These are phyloP conservation scores for Leuctra nigra DNA, from an alignment of 2,888 invertebrate genomes.

Conservation along the genomic window DNA sequence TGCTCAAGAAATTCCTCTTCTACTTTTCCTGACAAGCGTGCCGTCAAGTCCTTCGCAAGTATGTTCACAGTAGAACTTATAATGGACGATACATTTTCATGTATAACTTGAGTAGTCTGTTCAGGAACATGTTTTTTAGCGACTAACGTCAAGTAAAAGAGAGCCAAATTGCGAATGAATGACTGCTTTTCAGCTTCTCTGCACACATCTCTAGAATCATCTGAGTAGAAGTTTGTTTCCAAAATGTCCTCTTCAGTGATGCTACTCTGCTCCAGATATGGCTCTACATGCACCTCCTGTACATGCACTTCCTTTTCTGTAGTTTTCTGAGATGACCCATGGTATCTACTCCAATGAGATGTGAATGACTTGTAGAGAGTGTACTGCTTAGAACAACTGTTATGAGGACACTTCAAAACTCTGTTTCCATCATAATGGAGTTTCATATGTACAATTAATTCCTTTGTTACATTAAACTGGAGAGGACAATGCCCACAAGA, in stretches of 20 bases:
- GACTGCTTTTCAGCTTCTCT: background rate
- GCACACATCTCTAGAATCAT: background rate
- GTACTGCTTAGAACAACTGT: background rate
- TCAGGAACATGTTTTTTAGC: conserved; percentile 6
- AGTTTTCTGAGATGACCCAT: background rate
- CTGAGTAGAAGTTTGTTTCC: background rate
- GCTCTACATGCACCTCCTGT: too few species aligned
- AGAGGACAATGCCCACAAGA: background rate
- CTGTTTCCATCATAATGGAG: background rate
- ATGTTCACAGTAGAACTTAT: background rate
- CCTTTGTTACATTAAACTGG: background rate
- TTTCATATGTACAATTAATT: background rate
- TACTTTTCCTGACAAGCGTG: background rate
- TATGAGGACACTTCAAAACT: background rate
- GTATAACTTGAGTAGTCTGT: background rate
- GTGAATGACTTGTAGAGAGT: background rate
- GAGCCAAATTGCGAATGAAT: background rate
- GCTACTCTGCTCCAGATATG: too few species aligned
- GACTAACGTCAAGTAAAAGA: background rate
- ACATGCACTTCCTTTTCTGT: too few species aligned
- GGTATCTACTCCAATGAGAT: background rate
- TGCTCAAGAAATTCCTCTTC: background rate
- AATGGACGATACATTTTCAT: background rate
- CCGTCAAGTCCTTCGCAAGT: background rate
- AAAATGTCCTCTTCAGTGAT: background rate